phyloP scores from a whole-genome alignment of 2,797 vertebrate genomes.

The Smutsia gigantea region DNA sequence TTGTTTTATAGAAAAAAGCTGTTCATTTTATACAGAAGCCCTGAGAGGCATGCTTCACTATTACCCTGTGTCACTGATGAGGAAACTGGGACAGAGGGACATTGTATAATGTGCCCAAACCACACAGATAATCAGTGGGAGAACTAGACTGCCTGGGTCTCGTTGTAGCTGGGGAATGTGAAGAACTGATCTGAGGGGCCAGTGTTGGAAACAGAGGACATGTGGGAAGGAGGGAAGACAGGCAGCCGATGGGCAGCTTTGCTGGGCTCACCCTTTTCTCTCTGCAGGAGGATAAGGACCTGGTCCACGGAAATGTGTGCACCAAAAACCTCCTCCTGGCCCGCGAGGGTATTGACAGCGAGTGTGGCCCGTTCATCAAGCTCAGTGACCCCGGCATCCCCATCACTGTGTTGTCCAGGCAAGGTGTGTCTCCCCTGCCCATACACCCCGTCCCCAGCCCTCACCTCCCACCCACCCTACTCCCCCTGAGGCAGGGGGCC shows the following conservation, averaged over 20 bases:
- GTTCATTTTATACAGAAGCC: neutral
- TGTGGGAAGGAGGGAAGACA: neutral
- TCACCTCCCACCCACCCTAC: rapidly evolving
- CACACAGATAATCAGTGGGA: neutral
- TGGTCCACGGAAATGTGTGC: conserved; percentile 97
- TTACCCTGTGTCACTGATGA: neutral
- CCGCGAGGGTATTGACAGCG: conserved; percentile 91
- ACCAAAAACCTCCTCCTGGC: conserved; percentile 98
- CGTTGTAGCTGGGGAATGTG: neutral
- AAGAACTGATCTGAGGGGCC: neutral
- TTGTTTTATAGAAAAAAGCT: neutral
- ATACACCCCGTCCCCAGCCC: rapidly evolving
- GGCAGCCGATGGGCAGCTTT: neutral
- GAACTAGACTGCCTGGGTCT: neutral
- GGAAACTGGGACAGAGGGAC: neutral
- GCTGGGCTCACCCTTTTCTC: neutral
- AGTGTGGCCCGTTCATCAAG: conserved; percentile 97
- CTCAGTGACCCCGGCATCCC: conserved; percentile 98
- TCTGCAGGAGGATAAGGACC: conserved; percentile 96
- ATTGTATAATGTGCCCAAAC: neutral
- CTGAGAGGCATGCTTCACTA: too few relatives aligned
- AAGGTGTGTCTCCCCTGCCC: conserved; percentile 86
- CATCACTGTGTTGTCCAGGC: conserved; percentile 93
- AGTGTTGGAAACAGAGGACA: neutral
- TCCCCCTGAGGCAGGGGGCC: neutral